Evolutionary conservation across 1,140 invertebrate species (phyloP).

Genomic region (Oedothorax gibbosus): DNA sequence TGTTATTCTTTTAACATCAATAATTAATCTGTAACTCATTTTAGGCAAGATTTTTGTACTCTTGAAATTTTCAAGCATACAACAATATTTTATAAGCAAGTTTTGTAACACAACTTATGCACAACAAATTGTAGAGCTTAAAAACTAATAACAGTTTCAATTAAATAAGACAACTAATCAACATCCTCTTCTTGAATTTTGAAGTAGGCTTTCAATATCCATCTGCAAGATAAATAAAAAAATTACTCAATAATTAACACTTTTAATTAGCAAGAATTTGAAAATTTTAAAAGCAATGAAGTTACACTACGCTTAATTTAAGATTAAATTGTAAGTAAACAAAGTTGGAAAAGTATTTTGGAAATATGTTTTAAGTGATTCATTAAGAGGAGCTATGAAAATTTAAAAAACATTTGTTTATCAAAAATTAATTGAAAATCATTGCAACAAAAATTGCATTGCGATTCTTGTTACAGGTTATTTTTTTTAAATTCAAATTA

Average conservation of each 20-base stretch:
- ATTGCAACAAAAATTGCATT: too few relatives aligned
- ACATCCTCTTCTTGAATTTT: conserved; percentile 30
- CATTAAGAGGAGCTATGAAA: too few relatives aligned
- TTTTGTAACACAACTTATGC: not conserved
- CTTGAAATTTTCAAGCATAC: not conserved
- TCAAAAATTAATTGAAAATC: too few relatives aligned
- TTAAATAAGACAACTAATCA: conserved; percentile 20
- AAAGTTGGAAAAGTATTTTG: too few relatives aligned
- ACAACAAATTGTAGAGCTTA: not conserved
- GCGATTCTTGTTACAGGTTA: too few relatives aligned
- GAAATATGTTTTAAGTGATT: too few relatives aligned
- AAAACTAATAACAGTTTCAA: conserved; percentile 23
- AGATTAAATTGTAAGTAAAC: too few relatives aligned
- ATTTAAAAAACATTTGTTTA: too few relatives aligned
- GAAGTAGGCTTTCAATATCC: conserved; percentile 29
- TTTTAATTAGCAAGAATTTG: too few relatives aligned
- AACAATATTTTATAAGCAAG: conserved; percentile 15
- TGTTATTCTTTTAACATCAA: not conserved
- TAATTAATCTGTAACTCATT: conserved; percentile 17
- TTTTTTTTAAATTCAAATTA: too few relatives aligned
- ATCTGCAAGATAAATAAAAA: conserved; percentile 16
- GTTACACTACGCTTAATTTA: too few relatives aligned
- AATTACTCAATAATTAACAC: not conserved
- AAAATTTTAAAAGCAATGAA: too few relatives aligned
- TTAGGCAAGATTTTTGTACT: conserved; percentile 34